Evolutionary conservation across 2,888 invertebrate species (phyloP).

Genomic region (Tetanocera ferruginea): DNA sequence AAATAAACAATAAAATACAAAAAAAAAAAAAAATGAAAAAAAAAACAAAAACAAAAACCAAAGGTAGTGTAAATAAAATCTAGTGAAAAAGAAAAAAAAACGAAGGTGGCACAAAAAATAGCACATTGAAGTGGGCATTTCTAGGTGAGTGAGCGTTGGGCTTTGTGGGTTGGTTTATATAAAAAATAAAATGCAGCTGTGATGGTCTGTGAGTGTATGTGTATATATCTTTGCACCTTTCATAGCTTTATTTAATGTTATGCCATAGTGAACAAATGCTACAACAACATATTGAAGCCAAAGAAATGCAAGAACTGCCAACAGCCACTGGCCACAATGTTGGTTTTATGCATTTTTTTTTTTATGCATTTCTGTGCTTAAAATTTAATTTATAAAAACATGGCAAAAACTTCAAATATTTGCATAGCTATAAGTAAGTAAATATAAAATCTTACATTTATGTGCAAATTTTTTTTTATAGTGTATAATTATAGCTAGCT

Average conservation of each 20-base stretch:
- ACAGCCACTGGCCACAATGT: background rate
- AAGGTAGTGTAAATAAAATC: background rate
- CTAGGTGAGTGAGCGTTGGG: background rate
- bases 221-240: background rate
- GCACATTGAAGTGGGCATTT: background rate
- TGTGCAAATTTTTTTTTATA: slow-evolving; percentile 8
- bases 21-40: slow-evolving; percentile 1
- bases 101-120: background rate
- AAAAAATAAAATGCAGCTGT: background rate
- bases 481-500: background rate
- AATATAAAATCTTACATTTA: background rate
- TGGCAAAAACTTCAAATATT: background rate
- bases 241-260: background rate
- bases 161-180: background rate
- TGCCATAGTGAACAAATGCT: background rate
- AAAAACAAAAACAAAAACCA: background rate
- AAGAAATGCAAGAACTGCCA: background rate
- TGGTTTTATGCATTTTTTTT: background rate
- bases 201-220: background rate
- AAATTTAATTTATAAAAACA: background rate
- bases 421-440: background rate
- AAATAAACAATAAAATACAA: background rate
- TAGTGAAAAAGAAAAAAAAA: background rate
- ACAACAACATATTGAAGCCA: background rate
- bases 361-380: background rate